phyloP scores from a whole-genome alignment of 2,888 invertebrate genomes.

The Alentia gelatinosa region DNA sequence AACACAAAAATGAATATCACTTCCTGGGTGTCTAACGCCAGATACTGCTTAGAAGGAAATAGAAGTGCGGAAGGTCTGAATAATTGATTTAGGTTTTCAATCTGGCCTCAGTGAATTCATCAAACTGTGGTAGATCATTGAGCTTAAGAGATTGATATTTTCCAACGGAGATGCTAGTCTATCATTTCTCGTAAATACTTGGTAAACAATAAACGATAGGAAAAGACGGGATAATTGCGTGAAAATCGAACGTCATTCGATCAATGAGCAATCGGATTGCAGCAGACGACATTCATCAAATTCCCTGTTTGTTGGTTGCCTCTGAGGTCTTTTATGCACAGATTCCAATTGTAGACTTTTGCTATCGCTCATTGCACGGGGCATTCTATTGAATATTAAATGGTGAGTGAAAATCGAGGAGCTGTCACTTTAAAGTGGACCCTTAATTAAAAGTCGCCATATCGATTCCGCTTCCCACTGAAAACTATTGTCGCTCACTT shows the following conservation, averaged over 20 bases:
- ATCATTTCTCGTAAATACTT: no score
- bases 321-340: not conserved
- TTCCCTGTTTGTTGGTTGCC: not conserved
- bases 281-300: conserved; percentile 1
- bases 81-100: no score
- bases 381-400: not conserved
- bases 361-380: not conserved
- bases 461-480: not conserved
- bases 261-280: not conserved
- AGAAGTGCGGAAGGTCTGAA: no score
- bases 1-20: no score
- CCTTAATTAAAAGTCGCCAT: not conserved
- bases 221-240: not conserved
- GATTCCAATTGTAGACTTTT: not conserved
- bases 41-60: no score
- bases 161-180: no score
- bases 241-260: not conserved
- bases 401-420: not conserved
- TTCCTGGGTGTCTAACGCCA: no score
- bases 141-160: no score
- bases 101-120: no score
- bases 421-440: not conserved
- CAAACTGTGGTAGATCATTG: no score
- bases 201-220: not conserved
- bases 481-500: not conserved